These are phyloP conservation scores for Achlya flavicornis DNA, from an alignment of 2,888 invertebrate genomes.

Conservation along the genomic window DNA sequence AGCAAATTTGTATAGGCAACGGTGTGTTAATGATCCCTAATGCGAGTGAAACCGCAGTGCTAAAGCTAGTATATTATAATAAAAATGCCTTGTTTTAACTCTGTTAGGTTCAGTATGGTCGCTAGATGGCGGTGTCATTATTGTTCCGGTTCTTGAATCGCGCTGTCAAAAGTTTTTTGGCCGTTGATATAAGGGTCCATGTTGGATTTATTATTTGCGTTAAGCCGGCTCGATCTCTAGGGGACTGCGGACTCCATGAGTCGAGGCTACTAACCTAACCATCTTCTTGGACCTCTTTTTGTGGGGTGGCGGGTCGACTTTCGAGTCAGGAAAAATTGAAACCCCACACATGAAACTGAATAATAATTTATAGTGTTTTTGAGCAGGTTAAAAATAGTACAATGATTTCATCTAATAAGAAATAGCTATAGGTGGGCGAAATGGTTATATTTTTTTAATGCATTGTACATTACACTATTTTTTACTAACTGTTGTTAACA, in stretches of 20 bases:
- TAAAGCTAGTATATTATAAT: too few species aligned
- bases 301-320: conserved; percentile 77
- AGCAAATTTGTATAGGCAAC: too few species aligned
- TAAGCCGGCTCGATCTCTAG: conserved; percentile 90
- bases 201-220: conserved; percentile 49
- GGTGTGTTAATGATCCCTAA: too few species aligned
- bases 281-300: conserved; percentile 79
- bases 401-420: not conserved
- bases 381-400: not conserved
- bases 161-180: conserved; percentile 42
- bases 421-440: too few species aligned
- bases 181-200: conserved; percentile 38
- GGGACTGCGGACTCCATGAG: conserved; percentile 87
- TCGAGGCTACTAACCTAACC: conserved; percentile 82
- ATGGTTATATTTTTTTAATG: too few species aligned
- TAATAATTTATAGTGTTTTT: conserved; percentile 7
- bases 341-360: conserved; percentile 53
- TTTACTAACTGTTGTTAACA: too few species aligned
- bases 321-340: conserved; percentile 79
- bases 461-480: too few species aligned
- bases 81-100: too few species aligned
- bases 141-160: conserved; percentile 39
- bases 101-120: not conserved
- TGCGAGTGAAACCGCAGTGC: too few species aligned
- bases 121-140: conserved; percentile 49